These are phyloP conservation scores for Willowsia nigromaculata DNA, from an alignment of 2,888 invertebrate species.

Conservation along the genomic window DNA sequence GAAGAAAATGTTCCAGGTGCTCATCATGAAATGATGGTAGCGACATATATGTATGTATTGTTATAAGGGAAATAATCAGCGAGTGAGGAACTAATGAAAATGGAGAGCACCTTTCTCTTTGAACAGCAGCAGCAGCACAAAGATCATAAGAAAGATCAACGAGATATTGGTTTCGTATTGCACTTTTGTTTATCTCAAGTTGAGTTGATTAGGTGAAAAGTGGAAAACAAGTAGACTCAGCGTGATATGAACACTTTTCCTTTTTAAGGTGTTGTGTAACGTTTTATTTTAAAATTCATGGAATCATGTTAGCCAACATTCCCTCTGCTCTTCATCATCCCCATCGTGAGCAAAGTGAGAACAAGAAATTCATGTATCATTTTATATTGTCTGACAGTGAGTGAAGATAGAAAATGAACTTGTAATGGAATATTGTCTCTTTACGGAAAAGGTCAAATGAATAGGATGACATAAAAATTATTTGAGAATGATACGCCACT, in stretches of 20 bases:
- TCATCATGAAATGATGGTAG: not conserved
- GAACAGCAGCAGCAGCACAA: not conserved
- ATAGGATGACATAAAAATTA: slow-evolving; percentile 29
- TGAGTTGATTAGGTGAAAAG: slow-evolving; percentile 55
- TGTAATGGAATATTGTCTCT: not conserved
- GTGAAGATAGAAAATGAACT: not conserved
- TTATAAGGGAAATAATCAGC: not conserved
- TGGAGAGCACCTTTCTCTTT: slow-evolving; percentile 46
- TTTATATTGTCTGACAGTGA: not conserved
- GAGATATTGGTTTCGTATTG: slow-evolving; percentile 30
- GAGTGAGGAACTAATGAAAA: slow-evolving; percentile 29
- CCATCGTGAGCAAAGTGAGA: not conserved
- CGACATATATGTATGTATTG: not conserved
- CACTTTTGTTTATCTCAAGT: slow-evolving; percentile 28
- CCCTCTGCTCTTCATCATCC: not conserved
- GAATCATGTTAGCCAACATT: not conserved
- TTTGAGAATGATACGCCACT: slow-evolving; percentile 21
- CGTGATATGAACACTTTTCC: slow-evolving; percentile 47
- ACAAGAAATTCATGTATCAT: slow-evolving; percentile 4
- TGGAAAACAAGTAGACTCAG: slow-evolving; percentile 46
- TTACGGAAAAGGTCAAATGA: slow-evolving; percentile 31
- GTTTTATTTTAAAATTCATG: not conserved
- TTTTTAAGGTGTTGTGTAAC: slow-evolving; percentile 32
- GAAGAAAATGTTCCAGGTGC: slow-evolving; percentile 18
- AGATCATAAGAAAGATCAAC: not conserved